phyloP scores from a whole-genome alignment of 2,797 vertebrate genomes.

The Craterocephalus amniculus region DNA sequence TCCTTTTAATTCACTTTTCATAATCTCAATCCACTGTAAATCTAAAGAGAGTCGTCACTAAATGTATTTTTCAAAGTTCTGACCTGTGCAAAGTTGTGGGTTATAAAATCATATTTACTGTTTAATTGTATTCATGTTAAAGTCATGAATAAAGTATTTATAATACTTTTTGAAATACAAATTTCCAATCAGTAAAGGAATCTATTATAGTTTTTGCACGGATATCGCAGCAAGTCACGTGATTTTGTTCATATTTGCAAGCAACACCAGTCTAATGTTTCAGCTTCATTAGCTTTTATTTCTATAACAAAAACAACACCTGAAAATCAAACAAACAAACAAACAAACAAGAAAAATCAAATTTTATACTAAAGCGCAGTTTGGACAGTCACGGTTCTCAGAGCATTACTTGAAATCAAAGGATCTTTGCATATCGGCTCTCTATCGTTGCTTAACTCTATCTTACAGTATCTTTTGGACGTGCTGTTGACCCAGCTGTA shows the following conservation, averaged over 20 bases:
- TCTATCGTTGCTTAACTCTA: background rate
- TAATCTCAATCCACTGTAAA: constrained; percentile 47
- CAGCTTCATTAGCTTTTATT: background rate
- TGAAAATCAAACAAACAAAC: background rate
- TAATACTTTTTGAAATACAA: background rate
- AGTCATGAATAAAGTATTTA: background rate
- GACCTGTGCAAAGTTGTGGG: constrained; percentile 39
- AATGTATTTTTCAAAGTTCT: constrained; percentile 34
- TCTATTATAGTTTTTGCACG: background rate
- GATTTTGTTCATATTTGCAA: background rate
- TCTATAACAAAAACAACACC: background rate
- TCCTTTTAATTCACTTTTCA: constrained; percentile 38
- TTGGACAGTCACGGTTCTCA: background rate
- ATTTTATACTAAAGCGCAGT: background rate
- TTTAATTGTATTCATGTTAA: background rate
- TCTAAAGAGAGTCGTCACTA: constrained; percentile 27
- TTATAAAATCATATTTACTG: constrained; percentile 20
- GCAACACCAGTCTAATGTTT: background rate
- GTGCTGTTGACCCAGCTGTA: constrained; percentile 47
- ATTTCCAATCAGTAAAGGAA: background rate
- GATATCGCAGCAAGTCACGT: background rate
- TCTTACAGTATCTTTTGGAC: constrained; percentile 9
- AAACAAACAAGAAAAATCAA: too few species aligned
- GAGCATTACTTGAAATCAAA: background rate
- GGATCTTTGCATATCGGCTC: background rate